Evolutionary conservation across 2,797 vertebrate species (phyloP), one percentile per base, ranked within the genome.

Genomic region (Tapirus indicus): DNA sequence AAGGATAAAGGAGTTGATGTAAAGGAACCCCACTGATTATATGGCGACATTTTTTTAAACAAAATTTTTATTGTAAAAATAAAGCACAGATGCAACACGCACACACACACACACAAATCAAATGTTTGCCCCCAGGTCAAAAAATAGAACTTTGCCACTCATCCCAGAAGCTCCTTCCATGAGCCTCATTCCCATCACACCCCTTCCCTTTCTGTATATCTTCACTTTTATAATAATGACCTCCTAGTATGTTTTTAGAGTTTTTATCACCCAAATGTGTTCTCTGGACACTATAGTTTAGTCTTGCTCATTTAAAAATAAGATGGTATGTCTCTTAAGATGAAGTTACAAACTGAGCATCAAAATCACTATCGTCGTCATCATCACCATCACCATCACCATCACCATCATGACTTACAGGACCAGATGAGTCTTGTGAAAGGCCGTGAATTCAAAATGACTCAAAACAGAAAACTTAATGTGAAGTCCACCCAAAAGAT

Each of bases 401-500:
- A 32, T 23, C 38, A 16, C 54, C 49, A 64, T 14, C 44, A 20
- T 38, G 17, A 14, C 35, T 92, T 52, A 23, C 2, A 78, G 60
- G 13, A 49, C 32, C 68, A 29, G 13, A 23, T 62, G 38, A 88
- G 44, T 60, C 71, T 87, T 49, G 16, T 38, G 56, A 75, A 96
- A 88, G 32, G 18, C 20, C 41, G 64, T 92, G 66, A 79, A 56
- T 74, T 69, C 54, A 71, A 92, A 91, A 83, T 79, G 35, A 78
- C 58, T 91, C 78, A 92, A 88, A 79, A 77, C 8, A 92, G 18
- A 93, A 87, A 86, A 38, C 11, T 23, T 80, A 87, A 68, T 25
- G 52, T 32, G 27, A 95, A 38, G 4, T 47, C 11, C 54, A 3
- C 5, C 20, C 25, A 32, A 68, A 86, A 54, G 8, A 17, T 71